Evolutionary conservation across 1,140 invertebrate species (phyloP).

Genomic region (Odontomachus brunneus): DNA sequence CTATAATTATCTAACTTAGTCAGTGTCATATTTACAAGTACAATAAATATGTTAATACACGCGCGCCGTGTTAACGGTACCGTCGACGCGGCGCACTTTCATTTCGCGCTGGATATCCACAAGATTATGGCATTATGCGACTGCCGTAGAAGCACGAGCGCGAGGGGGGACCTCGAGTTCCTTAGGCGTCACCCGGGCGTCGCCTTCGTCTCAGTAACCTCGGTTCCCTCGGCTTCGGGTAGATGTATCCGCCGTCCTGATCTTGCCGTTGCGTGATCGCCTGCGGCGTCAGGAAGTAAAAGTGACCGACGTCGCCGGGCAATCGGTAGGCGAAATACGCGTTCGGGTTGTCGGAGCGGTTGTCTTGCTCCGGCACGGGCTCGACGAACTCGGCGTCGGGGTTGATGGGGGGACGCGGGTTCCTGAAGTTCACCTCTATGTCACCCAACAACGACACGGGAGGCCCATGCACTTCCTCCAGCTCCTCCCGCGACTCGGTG

Average conservation of each 20-base stretch:
- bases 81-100: neutral
- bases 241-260: constrained; percentile 79
- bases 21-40: constrained; percentile 73
- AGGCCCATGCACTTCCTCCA: constrained; percentile 75
- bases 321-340: constrained; percentile 89
- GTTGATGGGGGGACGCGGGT: constrained; percentile 85
- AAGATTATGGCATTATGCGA: constrained; percentile 73
- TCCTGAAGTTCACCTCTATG: constrained; percentile 85
- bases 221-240: constrained; percentile 82
- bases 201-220: constrained; percentile 84
- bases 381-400: constrained; percentile 86
- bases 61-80: neutral
- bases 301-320: constrained; percentile 89
- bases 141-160: constrained; percentile 56
- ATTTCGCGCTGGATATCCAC: constrained; percentile 43
- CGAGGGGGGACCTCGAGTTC: neutral
- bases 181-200: constrained; percentile 70
- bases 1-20: constrained; percentile 65
- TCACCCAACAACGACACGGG: constrained; percentile 83
- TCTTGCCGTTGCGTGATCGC: constrained; percentile 84
- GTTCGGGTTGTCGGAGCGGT: constrained; percentile 79
- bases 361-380: constrained; percentile 68
- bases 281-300: constrained; percentile 92
- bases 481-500: constrained; percentile 58
- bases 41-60: constrained; percentile 72